Conservation (phyloP, 2,888 invertebrate species). For the Ophion costatus region DNA sequence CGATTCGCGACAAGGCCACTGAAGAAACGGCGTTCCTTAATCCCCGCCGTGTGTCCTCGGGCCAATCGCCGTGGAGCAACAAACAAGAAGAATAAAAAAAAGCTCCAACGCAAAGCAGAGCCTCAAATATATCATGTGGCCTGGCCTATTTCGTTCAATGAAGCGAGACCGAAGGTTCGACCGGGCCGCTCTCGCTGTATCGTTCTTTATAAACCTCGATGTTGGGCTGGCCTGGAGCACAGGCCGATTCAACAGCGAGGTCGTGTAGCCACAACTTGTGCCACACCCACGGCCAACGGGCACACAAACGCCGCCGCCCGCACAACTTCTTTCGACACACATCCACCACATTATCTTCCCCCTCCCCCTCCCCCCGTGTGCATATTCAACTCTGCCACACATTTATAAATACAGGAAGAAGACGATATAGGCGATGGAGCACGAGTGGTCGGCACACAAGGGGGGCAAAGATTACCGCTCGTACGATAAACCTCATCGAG, state of each 20-base stretch:
- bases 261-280: conserved; percentile 70
- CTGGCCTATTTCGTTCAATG: conserved; percentile 78
- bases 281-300: conserved; percentile 70
- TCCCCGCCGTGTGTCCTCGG: conserved; percentile 26
- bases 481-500: conserved; percentile 20
- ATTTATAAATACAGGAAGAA: conserved; percentile 34
- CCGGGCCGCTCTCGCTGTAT: conserved; percentile 71
- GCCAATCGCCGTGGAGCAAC: not conserved
- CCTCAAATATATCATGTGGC: conserved; percentile 52
- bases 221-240: conserved; percentile 66
- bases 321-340: conserved; percentile 63
- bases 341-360: conserved; percentile 3
- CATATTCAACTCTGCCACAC: conserved; percentile 11
- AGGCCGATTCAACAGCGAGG: conserved; percentile 68
- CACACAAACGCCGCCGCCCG: conserved; percentile 14
- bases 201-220: conserved; percentile 18
- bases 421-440: not conserved
- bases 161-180: conserved; percentile 75
- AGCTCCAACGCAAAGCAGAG: conserved; percentile 58
- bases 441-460: no score
- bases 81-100: conserved; percentile 15
- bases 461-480: not conserved
- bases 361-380: not conserved
- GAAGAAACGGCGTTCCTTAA: not conserved
- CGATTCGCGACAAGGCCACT: conserved; percentile 37